These are phyloP conservation scores for Clinocottus analis DNA, from an alignment of 2,113 vertebrate species.

Conservation along the genomic window DNA sequence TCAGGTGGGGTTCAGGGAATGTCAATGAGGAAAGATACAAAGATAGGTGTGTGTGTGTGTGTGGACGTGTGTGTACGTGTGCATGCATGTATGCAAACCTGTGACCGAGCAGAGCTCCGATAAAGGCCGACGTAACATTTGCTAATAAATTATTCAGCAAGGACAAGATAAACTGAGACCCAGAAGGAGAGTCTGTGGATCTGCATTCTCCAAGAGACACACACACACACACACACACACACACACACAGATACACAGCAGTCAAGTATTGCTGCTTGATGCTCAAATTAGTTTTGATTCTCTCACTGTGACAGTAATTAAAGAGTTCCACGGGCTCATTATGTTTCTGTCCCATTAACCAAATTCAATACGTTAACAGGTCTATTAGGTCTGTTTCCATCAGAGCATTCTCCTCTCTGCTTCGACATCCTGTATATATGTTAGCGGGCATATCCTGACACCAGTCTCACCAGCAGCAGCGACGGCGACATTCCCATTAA, in stretches of 20 bases:
- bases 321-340: constrained; percentile 52
- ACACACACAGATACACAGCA: constrained; percentile 9
- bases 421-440: neutral
- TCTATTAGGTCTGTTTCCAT: constrained; percentile 3
- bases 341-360: constrained; percentile 45
- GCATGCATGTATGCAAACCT: constrained; percentile 27
- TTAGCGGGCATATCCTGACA: neutral
- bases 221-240: constrained; percentile 11
- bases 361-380: constrained; percentile 46
- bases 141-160: constrained; percentile 78
- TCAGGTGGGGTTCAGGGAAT: too few species aligned
- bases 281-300: constrained; percentile 37
- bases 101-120: constrained; percentile 54
- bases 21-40: too few species aligned
- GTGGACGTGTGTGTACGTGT: too few species aligned
- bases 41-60: too few species aligned
- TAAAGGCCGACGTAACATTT: constrained; percentile 50
- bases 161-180: constrained; percentile 65
- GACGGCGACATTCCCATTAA: constrained; percentile 6
- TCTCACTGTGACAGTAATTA: constrained; percentile 52
- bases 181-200: constrained; percentile 31
- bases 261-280: neutral
- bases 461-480: constrained; percentile 12
- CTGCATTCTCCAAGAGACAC: constrained; percentile 41
- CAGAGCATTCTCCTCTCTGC: neutral